A percentile compares a stretch with the other conserved stretches of the same genome.
Conservation (phyloP, 2,113 vertebrate genomes). For the Hippopotamus amphibius region DNA sequence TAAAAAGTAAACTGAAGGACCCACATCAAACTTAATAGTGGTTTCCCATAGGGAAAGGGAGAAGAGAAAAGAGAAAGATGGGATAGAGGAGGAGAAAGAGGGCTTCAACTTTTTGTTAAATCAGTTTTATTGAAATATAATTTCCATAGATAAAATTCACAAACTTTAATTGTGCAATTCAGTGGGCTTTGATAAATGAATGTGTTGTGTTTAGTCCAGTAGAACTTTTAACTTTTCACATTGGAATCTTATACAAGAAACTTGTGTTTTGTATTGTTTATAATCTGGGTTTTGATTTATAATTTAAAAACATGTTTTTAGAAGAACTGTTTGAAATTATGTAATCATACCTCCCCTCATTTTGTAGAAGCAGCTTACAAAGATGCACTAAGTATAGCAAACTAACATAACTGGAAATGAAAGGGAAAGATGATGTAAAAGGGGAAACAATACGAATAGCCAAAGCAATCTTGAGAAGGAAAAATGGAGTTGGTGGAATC, state of each 20-base stretch:
- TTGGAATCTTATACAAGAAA: conserved; percentile 19
- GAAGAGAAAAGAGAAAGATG: background rate
- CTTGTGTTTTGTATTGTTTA: conserved; percentile 4
- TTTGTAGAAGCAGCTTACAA: background rate
- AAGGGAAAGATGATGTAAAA: background rate
- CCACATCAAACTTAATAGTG: background rate
- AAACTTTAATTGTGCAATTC: background rate
- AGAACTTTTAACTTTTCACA: background rate
- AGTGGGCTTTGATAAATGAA: background rate
- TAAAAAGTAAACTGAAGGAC: background rate
- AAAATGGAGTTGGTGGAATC: too few species aligned
- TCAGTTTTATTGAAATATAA: background rate
- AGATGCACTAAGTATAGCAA: background rate
- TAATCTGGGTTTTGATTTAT: background rate
- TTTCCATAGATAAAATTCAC: conserved; percentile 30
- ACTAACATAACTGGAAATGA: conserved; percentile 12
- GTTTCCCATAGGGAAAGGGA: background rate
- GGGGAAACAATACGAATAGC: too few species aligned
- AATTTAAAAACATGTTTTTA: conserved; percentile 37
- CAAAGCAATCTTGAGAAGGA: too few species aligned
- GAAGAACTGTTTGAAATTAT: conserved; percentile 15
- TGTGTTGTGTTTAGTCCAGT: background rate
- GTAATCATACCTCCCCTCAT: background rate
- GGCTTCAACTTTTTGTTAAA: background rate
- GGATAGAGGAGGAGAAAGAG: background rate